A percentile compares a stretch with the other conserved stretches of the same genome.
These are phyloP conservation scores for Morone chrysops DNA, from an alignment of 2,113 vertebrate genomes.

Conservation along the genomic window DNA sequence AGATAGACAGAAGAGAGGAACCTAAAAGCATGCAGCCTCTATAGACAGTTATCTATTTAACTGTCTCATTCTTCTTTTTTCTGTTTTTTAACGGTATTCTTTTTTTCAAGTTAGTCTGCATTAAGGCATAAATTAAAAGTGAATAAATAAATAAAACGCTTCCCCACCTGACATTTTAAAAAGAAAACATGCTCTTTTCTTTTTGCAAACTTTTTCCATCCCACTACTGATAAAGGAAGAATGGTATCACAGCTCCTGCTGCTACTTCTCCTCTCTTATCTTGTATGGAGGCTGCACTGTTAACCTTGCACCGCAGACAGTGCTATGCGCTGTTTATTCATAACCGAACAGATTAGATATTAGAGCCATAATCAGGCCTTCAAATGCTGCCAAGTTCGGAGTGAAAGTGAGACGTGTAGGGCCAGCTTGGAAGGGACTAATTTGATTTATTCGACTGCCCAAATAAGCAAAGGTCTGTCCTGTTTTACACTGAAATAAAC, in stretches of 20 bases:
- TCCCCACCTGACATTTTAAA: background rate
- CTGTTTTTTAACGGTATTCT: background rate
- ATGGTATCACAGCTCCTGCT: background rate
- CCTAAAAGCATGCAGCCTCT: conserved; percentile 2
- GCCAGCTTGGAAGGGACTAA: background rate
- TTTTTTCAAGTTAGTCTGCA: background rate
- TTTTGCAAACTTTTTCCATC: background rate
- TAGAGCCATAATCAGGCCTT: conserved; percentile 6
- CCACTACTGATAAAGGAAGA: background rate
- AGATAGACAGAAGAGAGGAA: conserved; percentile 45
- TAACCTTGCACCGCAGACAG: conserved; percentile 25
- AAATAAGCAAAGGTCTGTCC: background rate
- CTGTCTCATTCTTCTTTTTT: background rate
- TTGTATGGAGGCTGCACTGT: background rate
- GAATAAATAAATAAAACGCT: background rate
- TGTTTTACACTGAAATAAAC: conserved; percentile 6
- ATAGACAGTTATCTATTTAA: background rate
- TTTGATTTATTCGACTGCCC: conserved; percentile 15
- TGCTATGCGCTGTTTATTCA: conserved; percentile 15
- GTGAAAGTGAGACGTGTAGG: background rate
- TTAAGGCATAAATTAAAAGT: background rate
- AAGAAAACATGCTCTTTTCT: background rate
- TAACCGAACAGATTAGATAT: conserved; percentile 30
- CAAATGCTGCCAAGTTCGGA: conserved; percentile 7
- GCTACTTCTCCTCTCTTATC: conserved; percentile 18